phyloP scores from a whole-genome alignment of 2,888 invertebrate species.

The Liopterus haemorrhoidalis region DNA sequence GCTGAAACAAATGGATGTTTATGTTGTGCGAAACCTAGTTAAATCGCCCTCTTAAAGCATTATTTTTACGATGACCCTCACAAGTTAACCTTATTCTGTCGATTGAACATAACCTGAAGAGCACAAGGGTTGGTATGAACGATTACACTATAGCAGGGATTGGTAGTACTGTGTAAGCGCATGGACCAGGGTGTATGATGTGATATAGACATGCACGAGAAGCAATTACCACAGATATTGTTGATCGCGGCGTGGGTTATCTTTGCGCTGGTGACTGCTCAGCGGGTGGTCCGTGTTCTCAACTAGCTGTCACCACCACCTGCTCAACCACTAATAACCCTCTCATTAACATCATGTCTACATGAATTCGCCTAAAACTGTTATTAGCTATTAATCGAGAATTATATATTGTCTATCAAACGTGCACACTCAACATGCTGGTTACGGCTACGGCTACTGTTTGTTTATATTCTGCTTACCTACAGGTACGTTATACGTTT shows the following conservation, averaged over 20 bases:
- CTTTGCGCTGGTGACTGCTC: constrained; percentile 13
- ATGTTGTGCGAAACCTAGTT: too few relatives aligned
- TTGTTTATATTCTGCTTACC: background rate
- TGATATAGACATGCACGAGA: too few relatives aligned
- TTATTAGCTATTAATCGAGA: constrained; percentile 15
- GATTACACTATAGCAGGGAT: too few relatives aligned
- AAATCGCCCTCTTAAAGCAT: too few relatives aligned
- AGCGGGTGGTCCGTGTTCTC: constrained; percentile 7
- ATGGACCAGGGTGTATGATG: too few relatives aligned
- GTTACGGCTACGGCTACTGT: background rate
- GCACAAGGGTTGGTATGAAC: too few relatives aligned
- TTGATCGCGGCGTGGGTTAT: constrained; percentile 16
- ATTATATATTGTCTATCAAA: background rate
- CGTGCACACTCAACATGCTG: background rate
- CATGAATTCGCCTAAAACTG: background rate
- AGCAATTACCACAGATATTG: constrained; percentile 15
- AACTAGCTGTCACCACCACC: constrained; percentile 7
- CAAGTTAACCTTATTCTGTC: too few relatives aligned
- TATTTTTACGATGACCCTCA: too few relatives aligned
- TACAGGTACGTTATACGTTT: constrained; percentile 1
- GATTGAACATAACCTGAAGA: too few relatives aligned
- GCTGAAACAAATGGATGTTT: too few relatives aligned
- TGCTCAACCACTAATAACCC: constrained; percentile 19
- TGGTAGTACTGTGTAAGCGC: too few relatives aligned
- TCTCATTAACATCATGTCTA: constrained; percentile 21